These are phyloP conservation scores for Eucera pruinosa DNA, from an alignment of 2,888 invertebrate species.

Conservation along the genomic window DNA sequence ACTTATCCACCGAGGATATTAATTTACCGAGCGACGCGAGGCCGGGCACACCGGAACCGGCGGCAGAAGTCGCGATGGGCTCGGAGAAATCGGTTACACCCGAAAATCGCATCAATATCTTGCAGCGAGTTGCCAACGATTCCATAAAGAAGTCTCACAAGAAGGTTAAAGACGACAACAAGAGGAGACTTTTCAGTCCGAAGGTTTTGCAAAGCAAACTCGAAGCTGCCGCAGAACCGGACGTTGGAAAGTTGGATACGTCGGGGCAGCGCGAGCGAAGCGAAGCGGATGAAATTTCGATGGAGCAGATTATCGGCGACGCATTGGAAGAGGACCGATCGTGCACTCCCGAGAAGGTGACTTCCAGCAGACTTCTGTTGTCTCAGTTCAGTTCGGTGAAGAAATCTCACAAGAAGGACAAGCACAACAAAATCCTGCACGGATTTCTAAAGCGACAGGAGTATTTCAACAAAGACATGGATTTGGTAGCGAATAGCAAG, in stretches of 20 bases:
- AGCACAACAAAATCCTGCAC: constrained; percentile 73
- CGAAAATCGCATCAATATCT: constrained; percentile 73
- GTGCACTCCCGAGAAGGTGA: constrained; percentile 77
- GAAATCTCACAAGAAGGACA: constrained; percentile 79
- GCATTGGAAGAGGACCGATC: constrained; percentile 65
- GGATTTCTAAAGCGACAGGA: constrained; percentile 69
- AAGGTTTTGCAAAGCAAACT: constrained; percentile 51
- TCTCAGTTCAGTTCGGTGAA: constrained; percentile 77
- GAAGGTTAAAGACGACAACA: constrained; percentile 77
- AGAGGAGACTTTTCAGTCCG: constrained; percentile 69
- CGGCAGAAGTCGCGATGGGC: not conserved
- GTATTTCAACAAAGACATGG: constrained; percentile 50
- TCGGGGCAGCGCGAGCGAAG: constrained; percentile 13
- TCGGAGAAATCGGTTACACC: constrained; percentile 69
- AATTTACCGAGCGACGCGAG: not conserved
- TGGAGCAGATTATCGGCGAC: constrained; percentile 3
- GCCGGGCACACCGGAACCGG: constrained; percentile 47
- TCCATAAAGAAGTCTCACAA: constrained; percentile 81
- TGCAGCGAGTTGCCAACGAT: constrained; percentile 72
- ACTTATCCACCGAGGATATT: not conserved
- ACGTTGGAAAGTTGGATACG: too few relatives aligned
- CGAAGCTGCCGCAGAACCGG: not conserved
- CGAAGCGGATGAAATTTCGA: not conserved
- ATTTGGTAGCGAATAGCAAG: not conserved
- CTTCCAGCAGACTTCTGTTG: constrained; percentile 78